phyloP scores from a whole-genome alignment of 2,113 vertebrate species.

The Helogale parvula region DNA sequence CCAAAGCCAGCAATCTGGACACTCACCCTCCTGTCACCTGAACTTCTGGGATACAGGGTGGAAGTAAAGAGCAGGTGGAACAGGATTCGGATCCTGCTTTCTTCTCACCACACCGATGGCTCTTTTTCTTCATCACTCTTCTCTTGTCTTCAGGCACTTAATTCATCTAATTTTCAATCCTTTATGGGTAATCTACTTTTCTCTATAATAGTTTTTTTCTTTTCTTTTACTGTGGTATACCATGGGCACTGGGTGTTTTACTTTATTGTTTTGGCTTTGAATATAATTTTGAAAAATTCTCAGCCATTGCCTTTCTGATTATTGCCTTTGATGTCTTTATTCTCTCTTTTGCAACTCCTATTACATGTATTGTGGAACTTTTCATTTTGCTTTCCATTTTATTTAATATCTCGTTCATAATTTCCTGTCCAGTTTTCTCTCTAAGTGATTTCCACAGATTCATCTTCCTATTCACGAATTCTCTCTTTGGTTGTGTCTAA shows the following conservation, averaged over 20 bases:
- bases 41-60: background rate
- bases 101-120: background rate
- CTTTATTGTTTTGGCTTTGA: background rate
- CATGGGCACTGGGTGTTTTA: background rate
- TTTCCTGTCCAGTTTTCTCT: background rate
- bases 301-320: background rate
- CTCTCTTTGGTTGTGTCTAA: slow-evolving; percentile 31
- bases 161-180: background rate
- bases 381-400: background rate
- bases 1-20: background rate
- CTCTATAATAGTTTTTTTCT: background rate
- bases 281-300: slow-evolving; percentile 1
- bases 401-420: background rate
- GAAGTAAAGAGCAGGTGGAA: background rate
- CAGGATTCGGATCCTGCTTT: background rate
- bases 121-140: background rate
- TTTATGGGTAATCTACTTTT: background rate
- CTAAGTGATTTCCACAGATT: background rate
- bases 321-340: background rate
- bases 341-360: background rate
- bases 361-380: background rate
- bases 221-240: background rate
- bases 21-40: background rate
- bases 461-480: background rate
- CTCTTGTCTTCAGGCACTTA: background rate